A percentile compares a stretch with the other conserved stretches of the same genome.
Evolutionary conservation across 1,140 invertebrate genomes (phyloP).

Genomic region (Notospermus geniculatus): DNA sequence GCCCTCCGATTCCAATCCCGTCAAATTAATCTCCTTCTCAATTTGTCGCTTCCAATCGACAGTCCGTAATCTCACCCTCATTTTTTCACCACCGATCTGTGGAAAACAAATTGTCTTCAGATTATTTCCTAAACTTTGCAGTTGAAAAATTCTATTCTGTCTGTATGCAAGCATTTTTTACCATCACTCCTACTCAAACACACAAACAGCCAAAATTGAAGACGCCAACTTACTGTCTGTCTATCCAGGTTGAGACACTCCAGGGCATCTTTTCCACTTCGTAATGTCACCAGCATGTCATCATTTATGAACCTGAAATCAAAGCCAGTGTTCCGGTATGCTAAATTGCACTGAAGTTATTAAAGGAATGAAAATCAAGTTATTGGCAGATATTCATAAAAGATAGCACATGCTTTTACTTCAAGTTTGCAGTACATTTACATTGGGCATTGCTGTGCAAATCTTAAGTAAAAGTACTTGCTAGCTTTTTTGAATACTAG

Average conservation of each 20-base stretch:
- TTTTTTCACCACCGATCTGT: slow-evolving; percentile 67
- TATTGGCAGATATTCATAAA: not conserved
- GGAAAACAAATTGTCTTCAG: no score
- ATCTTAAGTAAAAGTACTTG: no score
- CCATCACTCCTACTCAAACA: no score
- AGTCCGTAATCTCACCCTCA: slow-evolving; percentile 77
- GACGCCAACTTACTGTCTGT: slow-evolving; percentile 34
- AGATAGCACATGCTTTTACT: no score
- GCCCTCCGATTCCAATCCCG: slow-evolving; percentile 77
- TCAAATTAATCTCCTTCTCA: slow-evolving; percentile 77
- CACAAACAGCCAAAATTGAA: no score
- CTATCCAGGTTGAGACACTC: slow-evolving; percentile 66
- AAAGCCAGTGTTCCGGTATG: no score
- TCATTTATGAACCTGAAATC: slow-evolving; percentile 75
- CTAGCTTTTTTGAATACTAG: no score
- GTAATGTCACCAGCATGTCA: slow-evolving; percentile 86
- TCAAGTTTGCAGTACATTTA: no score
- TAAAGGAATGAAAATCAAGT: not conserved
- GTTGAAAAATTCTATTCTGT: no score
- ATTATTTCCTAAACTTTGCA: no score
- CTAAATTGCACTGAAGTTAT: slow-evolving; percentile 1
- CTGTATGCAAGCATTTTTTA: slow-evolving; percentile 10
- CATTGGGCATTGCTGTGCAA: no score
- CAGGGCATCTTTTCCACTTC: slow-evolving; percentile 79
- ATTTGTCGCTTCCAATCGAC: slow-evolving; percentile 78